Evolutionary conservation across 2,113 vertebrate genomes (phyloP).

Genomic region (Grus americana): DNA sequence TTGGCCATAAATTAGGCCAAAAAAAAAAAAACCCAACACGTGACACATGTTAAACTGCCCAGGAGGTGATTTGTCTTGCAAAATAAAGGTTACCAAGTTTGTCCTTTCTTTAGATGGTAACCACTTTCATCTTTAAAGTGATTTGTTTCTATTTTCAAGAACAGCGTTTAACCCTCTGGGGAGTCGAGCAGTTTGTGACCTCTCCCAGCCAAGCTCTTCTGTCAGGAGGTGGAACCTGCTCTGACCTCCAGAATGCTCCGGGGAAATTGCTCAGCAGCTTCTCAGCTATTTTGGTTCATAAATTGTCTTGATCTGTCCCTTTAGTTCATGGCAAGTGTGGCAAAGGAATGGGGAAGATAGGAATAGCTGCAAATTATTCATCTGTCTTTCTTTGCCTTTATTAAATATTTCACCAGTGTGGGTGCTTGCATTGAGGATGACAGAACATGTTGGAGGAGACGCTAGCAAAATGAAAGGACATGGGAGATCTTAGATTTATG

Average conservation of each 20-base stretch:
- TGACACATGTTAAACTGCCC: neutral
- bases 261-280: neutral
- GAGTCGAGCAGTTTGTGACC: neutral
- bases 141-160: neutral
- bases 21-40: neutral
- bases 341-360: neutral
- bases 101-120: neutral
- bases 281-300: neutral
- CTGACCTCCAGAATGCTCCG: neutral
- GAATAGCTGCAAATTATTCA: neutral
- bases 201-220: neutral
- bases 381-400: neutral
- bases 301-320: neutral
- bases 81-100: neutral
- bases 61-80: neutral
- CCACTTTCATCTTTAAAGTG: neutral
- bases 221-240: neutral
- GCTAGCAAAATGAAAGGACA: neutral
- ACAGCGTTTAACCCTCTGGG: neutral
- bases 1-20: neutral
- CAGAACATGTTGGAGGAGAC: neutral
- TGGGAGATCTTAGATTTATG: neutral
- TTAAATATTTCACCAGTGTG: neutral
- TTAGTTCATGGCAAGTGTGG: neutral
- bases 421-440: neutral